Base-by-base conservation (phyloP, 2,113 vertebrate genomes). In the Tenebrosternarchus preto region DNA sequence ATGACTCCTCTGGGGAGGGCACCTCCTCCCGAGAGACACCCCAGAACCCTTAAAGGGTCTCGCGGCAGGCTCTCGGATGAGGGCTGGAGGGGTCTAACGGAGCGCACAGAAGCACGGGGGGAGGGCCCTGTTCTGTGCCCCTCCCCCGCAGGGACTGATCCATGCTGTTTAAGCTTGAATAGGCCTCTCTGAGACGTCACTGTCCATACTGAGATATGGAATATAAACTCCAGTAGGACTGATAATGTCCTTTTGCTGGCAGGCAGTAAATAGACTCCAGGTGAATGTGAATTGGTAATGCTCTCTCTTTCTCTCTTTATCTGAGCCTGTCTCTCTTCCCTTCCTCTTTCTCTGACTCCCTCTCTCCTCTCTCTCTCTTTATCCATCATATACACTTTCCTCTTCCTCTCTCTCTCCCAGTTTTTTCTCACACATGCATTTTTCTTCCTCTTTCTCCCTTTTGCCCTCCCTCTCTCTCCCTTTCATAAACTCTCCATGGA, bases 141-240 rank as follows among this genome's bases (percentile, higher is more conserved):
- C 68, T 71, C 77, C 64, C 12, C 60, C 33, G 53, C 25, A 43
- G 39, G 74, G 76, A 78, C 68, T 33, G 76, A 81, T 81, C 66
- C 80, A 79, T 67, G 50, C 68, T 33, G 36, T 73, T 81, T 59
- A 67, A 56, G 22, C 67, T 27, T 79, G 73, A 84, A 81, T 84
- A 67, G 73, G 68, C 66, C 73, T 33, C 24, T n/a, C 61, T 36
- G 63, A 60, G 68, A 70, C 77, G 46, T 67, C 25, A 76, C 78
- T 83, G 78, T 82, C 82, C 63, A 77, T 60, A 76, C 64, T 81
- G 57, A 83, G 79, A 74, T 78, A 55, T 80, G 46, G 55, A 68
- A 81, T 78, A 81, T 74, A 82, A 76, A 76, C 75, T 82, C 67
- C 77, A 56, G 33, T 64, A 60, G 61, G 76, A 76, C 70, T 81